Base-by-base conservation (phyloP, 2,888 invertebrate species). In the Catocala nupta region DNA sequence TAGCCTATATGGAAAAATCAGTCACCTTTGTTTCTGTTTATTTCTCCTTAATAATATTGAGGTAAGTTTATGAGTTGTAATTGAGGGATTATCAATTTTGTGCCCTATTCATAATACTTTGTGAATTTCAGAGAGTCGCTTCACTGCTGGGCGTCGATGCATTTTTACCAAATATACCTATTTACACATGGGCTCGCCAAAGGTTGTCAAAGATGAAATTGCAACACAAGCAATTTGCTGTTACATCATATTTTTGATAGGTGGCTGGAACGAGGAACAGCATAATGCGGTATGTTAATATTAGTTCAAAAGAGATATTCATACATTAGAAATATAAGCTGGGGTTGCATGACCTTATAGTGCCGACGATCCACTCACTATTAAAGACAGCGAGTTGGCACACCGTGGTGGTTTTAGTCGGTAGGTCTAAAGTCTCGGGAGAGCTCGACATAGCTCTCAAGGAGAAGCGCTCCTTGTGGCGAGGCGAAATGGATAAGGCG, bases 181-280 rank as follows among this genome's bases (percentile, higher is more conserved):
- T 96, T 10, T 84, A 95, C 71, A 89, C 89, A 0, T 89, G 92
- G 87, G 92, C 95, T 42, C 95, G 95, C 13, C 84, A 94, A 61
- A 59, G 90, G 0, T 65, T 95, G 0, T 97, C 75, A 90, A 91
- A 54, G 95, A 95, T 70, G 93, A 94, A 11, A 94, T 93, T 0
- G 62, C 92, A 5, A 94, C 94, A 57, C 95, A 95, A 70, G 95
- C 90, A 2, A 77, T 97, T 7, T 97, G 97, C 85, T 92, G 94
- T 50, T 96, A 96, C 80, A 85, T 96, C 0, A 81, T 97, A 12
- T 97, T 97, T 83, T 85, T 97, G 6, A 73, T 97, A 4, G 95
- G 92, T 8, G 96, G 96, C 11, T 95, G 94, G 81, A 95, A 96
- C 78, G 91, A 92, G 50, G 88, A 88, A 0, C 95, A 96, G 81